Evolutionary conservation across 2,888 invertebrate species (phyloP).

Genomic region (Platycheirus rosarum): DNA sequence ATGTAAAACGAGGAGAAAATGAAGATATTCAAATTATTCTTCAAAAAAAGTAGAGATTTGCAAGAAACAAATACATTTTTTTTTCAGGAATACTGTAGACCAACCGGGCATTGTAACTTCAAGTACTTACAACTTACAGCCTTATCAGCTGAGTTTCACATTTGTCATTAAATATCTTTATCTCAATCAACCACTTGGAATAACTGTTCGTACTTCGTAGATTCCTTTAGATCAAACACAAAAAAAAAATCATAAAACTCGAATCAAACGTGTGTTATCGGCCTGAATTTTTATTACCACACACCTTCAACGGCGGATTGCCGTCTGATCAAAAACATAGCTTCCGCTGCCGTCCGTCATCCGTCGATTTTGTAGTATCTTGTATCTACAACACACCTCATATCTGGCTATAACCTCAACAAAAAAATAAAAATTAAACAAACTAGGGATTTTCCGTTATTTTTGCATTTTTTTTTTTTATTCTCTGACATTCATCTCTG

Average conservation of each 20-base stretch:
- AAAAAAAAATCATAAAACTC: conserved; percentile 40
- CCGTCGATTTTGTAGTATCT: conserved; percentile 32
- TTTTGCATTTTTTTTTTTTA: conserved; percentile 54
- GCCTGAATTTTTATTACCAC: conserved; percentile 58
- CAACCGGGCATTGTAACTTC: too few species aligned
- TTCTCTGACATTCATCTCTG: conserved; percentile 48
- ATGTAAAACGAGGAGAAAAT: too few species aligned
- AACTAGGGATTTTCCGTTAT: conserved; percentile 34
- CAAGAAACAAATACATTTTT: too few species aligned
- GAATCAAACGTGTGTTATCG: conserved; percentile 58
- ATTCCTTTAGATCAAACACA: conserved; percentile 12
- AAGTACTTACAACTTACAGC: too few species aligned
- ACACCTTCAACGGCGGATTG: conserved; percentile 21
- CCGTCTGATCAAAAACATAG: conserved; percentile 63
- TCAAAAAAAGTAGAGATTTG: too few species aligned
- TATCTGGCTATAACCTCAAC: conserved; percentile 32
- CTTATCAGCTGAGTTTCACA: conserved; percentile 49
- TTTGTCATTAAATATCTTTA: conserved; percentile 1
- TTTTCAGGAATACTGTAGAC: too few species aligned
- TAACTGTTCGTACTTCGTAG: background rate
- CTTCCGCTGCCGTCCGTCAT: conserved; percentile 62
- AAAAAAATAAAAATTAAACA: conserved; percentile 24
- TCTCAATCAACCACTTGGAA: conserved; percentile 1
- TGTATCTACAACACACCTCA: conserved; percentile 46
- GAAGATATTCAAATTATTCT: too few species aligned